phyloP scores from a whole-genome alignment of 2,113 vertebrate species.

The Apus apus region DNA sequence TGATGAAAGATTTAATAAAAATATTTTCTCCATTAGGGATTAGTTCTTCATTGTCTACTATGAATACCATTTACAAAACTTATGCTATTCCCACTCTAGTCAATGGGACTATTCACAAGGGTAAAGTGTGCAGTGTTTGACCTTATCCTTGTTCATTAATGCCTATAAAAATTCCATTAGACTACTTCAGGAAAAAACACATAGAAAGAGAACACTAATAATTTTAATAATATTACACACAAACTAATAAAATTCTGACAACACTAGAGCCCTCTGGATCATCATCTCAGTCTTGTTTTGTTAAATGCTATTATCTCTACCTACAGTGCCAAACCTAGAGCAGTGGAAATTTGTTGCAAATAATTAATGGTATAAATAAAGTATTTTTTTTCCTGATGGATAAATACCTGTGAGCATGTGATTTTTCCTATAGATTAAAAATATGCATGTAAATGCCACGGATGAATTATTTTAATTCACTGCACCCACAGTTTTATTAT shows the following conservation, averaged over 20 bases:
- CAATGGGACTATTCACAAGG: background rate
- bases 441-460: background rate
- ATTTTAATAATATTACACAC: background rate
- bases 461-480: background rate
- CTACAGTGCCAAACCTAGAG: background rate
- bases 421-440: slow-evolving; percentile 14
- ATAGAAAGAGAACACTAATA: background rate
- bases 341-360: background rate
- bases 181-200: background rate
- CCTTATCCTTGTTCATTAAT: slow-evolving; percentile 23
- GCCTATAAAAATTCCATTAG: slow-evolving; percentile 37
- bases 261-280: background rate
- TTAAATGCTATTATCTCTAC: background rate
- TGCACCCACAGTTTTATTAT: background rate
- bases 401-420: background rate
- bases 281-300: background rate
- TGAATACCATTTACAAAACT: slow-evolving; percentile 7
- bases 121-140: background rate
- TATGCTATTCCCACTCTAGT: background rate
- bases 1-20: slow-evolving; percentile 52
- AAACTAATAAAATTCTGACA: slow-evolving; percentile 10
- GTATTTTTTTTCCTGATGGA: background rate
- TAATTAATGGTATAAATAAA: background rate
- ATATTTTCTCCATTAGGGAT: slow-evolving; percentile 25
- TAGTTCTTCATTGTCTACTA: background rate